Conservation (phyloP, 2,113 vertebrate genomes). For the Poecile atricapillus region DNA sequence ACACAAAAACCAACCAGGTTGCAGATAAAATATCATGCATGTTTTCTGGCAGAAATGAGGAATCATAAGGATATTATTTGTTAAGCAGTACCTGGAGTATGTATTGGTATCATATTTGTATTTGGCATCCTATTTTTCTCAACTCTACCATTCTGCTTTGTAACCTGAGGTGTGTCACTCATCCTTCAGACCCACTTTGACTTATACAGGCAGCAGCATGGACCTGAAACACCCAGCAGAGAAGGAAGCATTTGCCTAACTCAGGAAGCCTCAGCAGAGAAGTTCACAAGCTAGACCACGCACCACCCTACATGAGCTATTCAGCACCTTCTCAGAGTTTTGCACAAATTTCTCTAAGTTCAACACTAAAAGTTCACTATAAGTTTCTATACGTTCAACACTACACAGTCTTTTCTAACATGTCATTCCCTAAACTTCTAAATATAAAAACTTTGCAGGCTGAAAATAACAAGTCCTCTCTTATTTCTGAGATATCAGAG, state of each 20-base stretch:
- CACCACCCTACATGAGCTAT: neutral
- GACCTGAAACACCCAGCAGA: neutral
- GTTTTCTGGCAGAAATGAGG: neutral
- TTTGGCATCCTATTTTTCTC: neutral
- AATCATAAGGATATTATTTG: neutral
- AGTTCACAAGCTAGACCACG: neutral
- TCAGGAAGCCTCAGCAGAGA: neutral
- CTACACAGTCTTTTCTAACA: rapidly evolving
- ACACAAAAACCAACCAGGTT: neutral
- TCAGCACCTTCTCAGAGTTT: neutral
- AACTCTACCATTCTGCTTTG: neutral
- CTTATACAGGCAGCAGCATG: neutral
- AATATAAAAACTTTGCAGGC: neutral
- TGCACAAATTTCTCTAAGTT: neutral
- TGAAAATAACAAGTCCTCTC: neutral
- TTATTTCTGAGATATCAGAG: neutral
- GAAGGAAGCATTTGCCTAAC: neutral
- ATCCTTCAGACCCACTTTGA: neutral
- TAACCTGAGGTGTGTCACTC: neutral
- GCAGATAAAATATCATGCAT: neutral
- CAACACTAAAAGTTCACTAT: neutral
- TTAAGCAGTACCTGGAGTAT: neutral
- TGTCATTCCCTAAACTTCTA: neutral
- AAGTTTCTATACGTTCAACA: neutral
- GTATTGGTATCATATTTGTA: no score